These are phyloP conservation scores for Holothuria leucospilota DNA, from an alignment of 53 echinoderm and acorn worm species.

Conservation along the genomic window DNA sequence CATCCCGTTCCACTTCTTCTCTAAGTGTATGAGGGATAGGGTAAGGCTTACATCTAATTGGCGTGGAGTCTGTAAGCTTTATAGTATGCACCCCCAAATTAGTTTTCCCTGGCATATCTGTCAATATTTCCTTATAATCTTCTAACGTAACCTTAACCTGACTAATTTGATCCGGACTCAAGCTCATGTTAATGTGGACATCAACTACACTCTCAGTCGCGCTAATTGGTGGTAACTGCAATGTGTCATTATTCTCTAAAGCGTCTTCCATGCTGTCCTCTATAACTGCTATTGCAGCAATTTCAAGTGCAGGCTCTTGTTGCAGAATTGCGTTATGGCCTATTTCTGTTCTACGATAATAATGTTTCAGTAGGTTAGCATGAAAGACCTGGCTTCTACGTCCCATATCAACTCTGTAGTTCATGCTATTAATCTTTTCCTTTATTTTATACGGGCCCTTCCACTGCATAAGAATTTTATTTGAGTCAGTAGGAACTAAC, in stretches of 20 bases:
- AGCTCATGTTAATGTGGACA: slow-evolving; percentile 8
- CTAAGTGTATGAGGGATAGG: slow-evolving; percentile 47
- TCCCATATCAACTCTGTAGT: no score
- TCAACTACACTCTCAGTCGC: no score
- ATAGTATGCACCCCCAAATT: slow-evolving; percentile 42
- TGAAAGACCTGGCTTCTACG: no score
- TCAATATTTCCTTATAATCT: slow-evolving; percentile 39
- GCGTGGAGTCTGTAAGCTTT: slow-evolving; percentile 42
- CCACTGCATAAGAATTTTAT: slow-evolving; percentile 39
- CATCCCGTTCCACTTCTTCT: slow-evolving; percentile 48
- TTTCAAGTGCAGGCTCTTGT: slow-evolving; percentile 5
- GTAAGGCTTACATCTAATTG: slow-evolving; percentile 58
- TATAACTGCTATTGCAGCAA: slow-evolving; percentile 29
- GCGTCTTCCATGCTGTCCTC: no score
- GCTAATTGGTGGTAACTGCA: slow-evolving; percentile 27
- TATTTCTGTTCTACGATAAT: no score
- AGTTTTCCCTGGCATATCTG: slow-evolving; percentile 61
- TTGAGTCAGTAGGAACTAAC: slow-evolving; percentile 16
- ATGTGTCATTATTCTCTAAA: background rate
- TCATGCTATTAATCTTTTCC: slow-evolving; percentile 22
- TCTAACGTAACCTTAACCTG: slow-evolving; percentile 22
- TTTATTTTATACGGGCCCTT: no score
- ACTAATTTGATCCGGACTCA: background rate
- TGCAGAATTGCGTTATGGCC: no score
- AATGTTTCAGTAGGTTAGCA: no score